Evolutionary conservation across 2,888 invertebrate species (phyloP).

Genomic region (Drosophila greeni): DNA sequence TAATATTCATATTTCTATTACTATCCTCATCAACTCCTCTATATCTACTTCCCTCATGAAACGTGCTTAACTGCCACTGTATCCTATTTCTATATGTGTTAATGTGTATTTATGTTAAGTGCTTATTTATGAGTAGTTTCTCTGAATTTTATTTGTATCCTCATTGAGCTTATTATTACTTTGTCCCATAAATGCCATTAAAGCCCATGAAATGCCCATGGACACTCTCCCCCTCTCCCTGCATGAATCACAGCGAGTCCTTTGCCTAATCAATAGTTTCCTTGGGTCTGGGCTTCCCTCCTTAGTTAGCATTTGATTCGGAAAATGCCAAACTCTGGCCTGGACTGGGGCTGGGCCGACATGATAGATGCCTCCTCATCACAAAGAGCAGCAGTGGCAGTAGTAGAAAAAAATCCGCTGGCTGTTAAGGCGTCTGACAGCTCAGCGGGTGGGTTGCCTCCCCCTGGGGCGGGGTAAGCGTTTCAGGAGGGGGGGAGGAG

Average conservation of each 20-base stretch:
- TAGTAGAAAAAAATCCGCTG: constrained; percentile 24
- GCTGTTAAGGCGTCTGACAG: constrained; percentile 61
- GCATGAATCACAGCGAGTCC: constrained; percentile 12
- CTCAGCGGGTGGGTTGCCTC: constrained; percentile 56
- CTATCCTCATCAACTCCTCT: not conserved
- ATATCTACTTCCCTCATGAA: not conserved
- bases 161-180: constrained; percentile 9
- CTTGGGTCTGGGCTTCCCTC: constrained; percentile 8
- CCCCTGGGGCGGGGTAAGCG: constrained; percentile 17
- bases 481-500: not conserved
- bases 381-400: not conserved
- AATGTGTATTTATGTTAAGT: constrained; percentile 7
- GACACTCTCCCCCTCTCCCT: not conserved
- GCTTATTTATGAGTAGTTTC: constrained; percentile 5
- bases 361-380: constrained; percentile 43
- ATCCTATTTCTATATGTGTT: not conserved
- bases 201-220: constrained; percentile 4
- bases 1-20: not conserved
- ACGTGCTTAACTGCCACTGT: not conserved
- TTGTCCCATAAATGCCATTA: constrained; percentile 9
- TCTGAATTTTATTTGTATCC: not conserved
- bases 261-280: constrained; percentile 35
- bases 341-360: constrained; percentile 9
- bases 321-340: constrained; percentile 17
- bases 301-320: constrained; percentile 20